Conservation (phyloP, 2,888 invertebrate genomes). For the Ferdinandea cuprea region DNA sequence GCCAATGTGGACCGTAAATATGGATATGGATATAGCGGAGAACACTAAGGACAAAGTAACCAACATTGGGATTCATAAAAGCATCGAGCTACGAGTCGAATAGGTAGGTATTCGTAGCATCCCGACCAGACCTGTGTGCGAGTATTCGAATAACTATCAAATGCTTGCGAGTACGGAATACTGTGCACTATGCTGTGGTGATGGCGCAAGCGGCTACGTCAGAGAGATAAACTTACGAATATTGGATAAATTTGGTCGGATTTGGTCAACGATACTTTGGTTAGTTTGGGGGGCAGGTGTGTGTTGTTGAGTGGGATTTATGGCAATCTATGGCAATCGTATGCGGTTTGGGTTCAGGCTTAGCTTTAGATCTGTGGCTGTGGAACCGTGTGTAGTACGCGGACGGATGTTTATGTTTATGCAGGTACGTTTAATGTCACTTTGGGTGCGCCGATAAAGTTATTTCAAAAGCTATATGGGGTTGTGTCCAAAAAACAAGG, state of each 20-base stretch:
- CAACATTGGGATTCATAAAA: constrained; percentile 57
- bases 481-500: constrained; percentile 57
- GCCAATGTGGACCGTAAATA: constrained; percentile 72
- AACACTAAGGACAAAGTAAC: constrained; percentile 48
- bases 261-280: constrained; percentile 26
- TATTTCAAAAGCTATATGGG: constrained; percentile 50
- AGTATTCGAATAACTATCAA: background rate
- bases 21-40: constrained; percentile 29
- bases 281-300: constrained; percentile 21
- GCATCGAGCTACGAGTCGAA: constrained; percentile 20
- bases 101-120: constrained; percentile 39
- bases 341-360: constrained; percentile 37
- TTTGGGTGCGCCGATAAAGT: constrained; percentile 56
- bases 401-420: constrained; percentile 15
- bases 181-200: constrained; percentile 6
- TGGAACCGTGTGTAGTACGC: background rate
- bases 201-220: constrained; percentile 20
- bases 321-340: constrained; percentile 63
- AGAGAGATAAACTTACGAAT: constrained; percentile 51
- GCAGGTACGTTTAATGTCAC: constrained; percentile 57
- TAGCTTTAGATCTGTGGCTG: background rate
- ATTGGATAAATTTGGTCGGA: constrained; percentile 63
- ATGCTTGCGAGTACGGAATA: constrained; percentile 19
- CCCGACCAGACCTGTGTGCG: constrained; percentile 12
- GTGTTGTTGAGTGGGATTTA: constrained; percentile 68